These are phyloP conservation scores for Dryobota labecula DNA, from an alignment of 2,888 invertebrate species.

Conservation along the genomic window DNA sequence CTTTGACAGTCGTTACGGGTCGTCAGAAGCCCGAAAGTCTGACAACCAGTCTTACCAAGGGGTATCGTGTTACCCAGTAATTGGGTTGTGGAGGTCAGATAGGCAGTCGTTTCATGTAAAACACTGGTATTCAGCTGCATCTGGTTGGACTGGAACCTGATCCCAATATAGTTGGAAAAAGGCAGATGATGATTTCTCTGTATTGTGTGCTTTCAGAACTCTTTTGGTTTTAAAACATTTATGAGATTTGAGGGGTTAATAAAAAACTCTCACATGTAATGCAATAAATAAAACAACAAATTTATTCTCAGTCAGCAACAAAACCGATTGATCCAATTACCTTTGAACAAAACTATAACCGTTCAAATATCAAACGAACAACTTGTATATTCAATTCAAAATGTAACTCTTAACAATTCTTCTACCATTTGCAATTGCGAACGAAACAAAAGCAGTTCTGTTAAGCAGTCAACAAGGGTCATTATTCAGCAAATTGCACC, in stretches of 20 bases:
- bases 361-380: constrained; percentile 24
- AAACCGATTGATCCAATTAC: constrained; percentile 7
- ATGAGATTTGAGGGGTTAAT: not conserved
- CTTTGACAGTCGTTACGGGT: no score
- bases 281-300: not conserved
- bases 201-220: not conserved
- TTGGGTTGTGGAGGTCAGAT: no score
- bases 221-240: not conserved
- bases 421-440: constrained; percentile 45
- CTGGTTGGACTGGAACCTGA: no score
- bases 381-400: constrained; percentile 44
- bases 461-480: constrained; percentile 64
- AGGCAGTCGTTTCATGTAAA: no score
- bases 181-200: no score
- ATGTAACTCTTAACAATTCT: constrained; percentile 43
- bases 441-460: constrained; percentile 49
- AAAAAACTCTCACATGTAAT: not conserved
- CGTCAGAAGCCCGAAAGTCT: no score
- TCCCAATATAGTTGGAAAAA: no score
- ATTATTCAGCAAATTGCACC: constrained; percentile 70
- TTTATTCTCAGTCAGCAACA: not conserved
- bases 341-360: constrained; percentile 8
- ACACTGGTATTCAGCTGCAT: no score
- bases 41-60: no score
- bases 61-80: no score